Conservation (phyloP, 1,140 invertebrate species). For the Eriocheir sinensis region DNA sequence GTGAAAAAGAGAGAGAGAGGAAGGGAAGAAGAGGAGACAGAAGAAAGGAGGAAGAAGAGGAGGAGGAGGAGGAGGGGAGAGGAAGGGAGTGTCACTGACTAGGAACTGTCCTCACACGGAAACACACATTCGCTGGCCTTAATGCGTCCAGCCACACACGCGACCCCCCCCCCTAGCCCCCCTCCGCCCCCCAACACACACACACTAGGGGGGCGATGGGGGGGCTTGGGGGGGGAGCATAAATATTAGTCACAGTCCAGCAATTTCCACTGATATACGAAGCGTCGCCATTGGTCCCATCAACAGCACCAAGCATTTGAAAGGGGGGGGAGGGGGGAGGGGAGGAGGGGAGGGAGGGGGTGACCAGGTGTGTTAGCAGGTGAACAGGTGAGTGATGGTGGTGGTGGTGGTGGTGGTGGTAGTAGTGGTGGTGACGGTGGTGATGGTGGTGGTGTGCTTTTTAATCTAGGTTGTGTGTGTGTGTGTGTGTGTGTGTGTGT, state of each 20-base stretch:
- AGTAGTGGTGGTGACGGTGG: too few relatives aligned
- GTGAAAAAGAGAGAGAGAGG: not conserved
- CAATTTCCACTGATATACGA: slow-evolving; percentile 9
- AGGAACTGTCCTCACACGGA: not conserved
- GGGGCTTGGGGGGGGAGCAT: too few relatives aligned
- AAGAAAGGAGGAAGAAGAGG: not conserved
- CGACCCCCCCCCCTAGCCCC: not conserved
- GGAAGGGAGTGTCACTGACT: not conserved
- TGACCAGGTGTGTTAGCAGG: too few relatives aligned
- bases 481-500: slow-evolving; percentile 13
- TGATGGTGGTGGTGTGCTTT: too few relatives aligned
- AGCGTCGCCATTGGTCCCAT: not conserved
- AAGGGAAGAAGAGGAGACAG: too few relatives aligned
- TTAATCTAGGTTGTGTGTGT: too few relatives aligned
- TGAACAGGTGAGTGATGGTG: too few relatives aligned
- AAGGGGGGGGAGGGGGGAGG: too few relatives aligned
- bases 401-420: too few relatives aligned
- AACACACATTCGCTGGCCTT: not conserved
- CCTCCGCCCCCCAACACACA: not conserved
- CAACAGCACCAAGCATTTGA: not conserved
- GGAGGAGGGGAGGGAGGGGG: too few relatives aligned
- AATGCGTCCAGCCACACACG: not conserved
- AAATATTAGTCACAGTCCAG: not conserved
- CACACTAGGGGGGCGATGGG: too few relatives aligned
- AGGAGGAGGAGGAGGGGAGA: not conserved